phyloP scores from a whole-genome alignment of 2,888 invertebrate species.

The Spilosoma lubricipeda region DNA sequence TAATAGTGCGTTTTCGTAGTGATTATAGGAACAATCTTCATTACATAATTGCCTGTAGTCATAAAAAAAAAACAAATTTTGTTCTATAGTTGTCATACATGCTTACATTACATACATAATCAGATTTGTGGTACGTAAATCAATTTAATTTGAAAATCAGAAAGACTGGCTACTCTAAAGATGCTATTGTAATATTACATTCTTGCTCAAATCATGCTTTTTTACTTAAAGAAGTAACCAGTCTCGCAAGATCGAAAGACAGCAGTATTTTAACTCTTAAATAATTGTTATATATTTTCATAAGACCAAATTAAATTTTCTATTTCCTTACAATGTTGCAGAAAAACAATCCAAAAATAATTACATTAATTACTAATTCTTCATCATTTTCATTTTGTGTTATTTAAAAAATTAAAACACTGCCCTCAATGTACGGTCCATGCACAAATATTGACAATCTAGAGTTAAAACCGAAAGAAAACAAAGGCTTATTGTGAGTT shows the following conservation, averaged over 20 bases:
- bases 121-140: constrained; percentile 39
- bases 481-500: constrained; percentile 5
- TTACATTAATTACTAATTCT: constrained; percentile 10
- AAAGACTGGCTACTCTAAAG: constrained; percentile 30
- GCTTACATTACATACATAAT: constrained; percentile 47
- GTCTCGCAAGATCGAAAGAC: constrained; percentile 26
- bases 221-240: no score
- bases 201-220: no score
- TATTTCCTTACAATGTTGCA: constrained; percentile 3
- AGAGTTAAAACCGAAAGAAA: constrained; percentile 18
- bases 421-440: constrained; percentile 34
- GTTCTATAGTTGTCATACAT: constrained; percentile 50
- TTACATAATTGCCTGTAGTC: constrained; percentile 37
- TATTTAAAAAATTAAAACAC: constrained; percentile 46
- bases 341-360: constrained; percentile 18
- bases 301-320: not conserved
- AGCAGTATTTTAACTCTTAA: constrained; percentile 48
- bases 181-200: not conserved
- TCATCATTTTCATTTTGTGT: not conserved
- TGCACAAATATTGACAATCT: constrained; percentile 42
- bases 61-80: constrained; percentile 46
- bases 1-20: constrained; percentile 23
- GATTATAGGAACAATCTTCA: constrained; percentile 41
- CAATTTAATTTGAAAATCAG: constrained; percentile 23
- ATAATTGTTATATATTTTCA: constrained; percentile 11